These are phyloP conservation scores for Oceanodroma tethys DNA, from an alignment of 2,113 vertebrate species.

Conservation along the genomic window DNA sequence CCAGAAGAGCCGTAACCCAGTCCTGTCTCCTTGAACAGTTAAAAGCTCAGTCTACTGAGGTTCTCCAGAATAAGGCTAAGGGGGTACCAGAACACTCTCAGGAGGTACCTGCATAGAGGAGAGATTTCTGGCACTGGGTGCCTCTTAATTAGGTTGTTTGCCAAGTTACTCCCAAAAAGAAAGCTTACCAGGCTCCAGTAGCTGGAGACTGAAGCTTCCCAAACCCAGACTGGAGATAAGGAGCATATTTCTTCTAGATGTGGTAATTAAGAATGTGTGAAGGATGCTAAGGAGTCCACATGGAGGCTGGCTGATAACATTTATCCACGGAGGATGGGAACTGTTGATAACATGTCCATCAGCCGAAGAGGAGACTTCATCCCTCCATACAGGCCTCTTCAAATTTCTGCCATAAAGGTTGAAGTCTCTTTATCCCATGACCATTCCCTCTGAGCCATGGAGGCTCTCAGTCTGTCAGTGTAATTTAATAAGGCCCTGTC, in stretches of 20 bases:
- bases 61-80: not conserved
- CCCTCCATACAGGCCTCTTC: not conserved
- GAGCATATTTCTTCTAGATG: not conserved
- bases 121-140: not conserved
- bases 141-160: not conserved
- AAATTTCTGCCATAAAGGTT: not conserved
- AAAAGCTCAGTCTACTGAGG: not conserved
- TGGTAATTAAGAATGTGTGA: not conserved
- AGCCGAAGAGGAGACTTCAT: not conserved
- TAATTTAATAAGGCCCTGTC: not conserved
- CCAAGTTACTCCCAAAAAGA: not conserved
- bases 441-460: not conserved
- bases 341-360: not conserved
- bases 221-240: not conserved
- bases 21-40: not conserved
- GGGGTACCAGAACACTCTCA: not conserved
- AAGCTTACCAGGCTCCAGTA: not conserved
- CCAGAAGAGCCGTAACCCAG: not conserved
- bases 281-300: not conserved
- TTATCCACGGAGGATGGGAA: not conserved
- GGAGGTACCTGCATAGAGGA: not conserved
- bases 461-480: not conserved
- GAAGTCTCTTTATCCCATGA: not conserved
- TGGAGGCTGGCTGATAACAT: not conserved
- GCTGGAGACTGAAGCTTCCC: not conserved